Percentiles rank a stretch among this genome's conserved stretches.
phyloP scores from a whole-genome alignment of 35 echinoderm and acorn worm species.

The Ptychodera flava region DNA sequence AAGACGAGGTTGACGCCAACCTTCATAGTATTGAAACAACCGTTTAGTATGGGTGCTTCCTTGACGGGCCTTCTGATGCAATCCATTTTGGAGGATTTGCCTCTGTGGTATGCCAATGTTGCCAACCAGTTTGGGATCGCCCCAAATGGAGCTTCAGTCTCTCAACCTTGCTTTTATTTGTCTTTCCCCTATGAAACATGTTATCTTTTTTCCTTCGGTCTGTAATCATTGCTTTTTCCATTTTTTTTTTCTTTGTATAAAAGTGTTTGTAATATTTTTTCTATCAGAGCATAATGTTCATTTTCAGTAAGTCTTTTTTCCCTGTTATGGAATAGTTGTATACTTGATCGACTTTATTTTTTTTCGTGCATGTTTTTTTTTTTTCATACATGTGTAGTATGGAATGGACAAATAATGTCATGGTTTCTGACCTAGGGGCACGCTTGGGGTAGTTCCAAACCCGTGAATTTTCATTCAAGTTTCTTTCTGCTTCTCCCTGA shows the following conservation, averaged over 20 bases:
- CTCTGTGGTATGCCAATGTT: background rate
- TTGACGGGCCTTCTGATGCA: background rate
- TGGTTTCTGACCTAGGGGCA: background rate
- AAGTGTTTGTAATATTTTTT: too few relatives aligned
- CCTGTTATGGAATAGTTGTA: too few relatives aligned
- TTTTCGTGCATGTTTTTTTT: background rate
- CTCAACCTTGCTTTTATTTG: background rate
- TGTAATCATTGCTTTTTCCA: background rate
- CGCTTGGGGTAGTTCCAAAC: background rate
- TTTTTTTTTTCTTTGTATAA: background rate
- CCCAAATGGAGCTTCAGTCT: background rate
- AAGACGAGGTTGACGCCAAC: background rate
- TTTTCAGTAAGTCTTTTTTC: too few relatives aligned
- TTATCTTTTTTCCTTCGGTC: background rate
- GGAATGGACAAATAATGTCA: background rate
- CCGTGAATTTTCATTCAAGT: background rate
- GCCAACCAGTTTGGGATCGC: background rate
- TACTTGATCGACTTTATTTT: background rate
- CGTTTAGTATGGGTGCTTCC: background rate
- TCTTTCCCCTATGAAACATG: background rate
- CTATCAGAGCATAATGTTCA: too few relatives aligned
- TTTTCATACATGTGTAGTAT: too few relatives aligned
- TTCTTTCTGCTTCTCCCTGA: background rate
- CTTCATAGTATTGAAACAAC: background rate
- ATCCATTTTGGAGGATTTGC: conserved; percentile 1